A percentile compares a stretch with the other conserved stretches of the same genome.
phyloP scores from a whole-genome alignment of 2,113 vertebrate genomes.

The Elachura formosa region DNA sequence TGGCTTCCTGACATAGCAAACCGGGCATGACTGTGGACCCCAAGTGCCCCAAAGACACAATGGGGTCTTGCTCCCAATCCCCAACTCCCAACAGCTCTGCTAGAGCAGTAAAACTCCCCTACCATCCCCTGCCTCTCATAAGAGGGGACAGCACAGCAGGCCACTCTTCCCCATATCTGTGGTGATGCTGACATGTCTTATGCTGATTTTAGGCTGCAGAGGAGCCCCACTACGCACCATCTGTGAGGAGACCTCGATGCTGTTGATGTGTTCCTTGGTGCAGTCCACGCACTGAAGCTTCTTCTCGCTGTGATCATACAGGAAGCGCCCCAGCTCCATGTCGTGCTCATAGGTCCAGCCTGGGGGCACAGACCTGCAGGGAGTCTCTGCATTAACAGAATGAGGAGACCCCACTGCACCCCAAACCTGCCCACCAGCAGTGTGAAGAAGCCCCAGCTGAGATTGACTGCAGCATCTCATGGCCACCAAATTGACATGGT shows the following conservation, averaged over 20 bases:
- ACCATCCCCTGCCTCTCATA: fast-evolving
- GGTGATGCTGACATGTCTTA: fast-evolving
- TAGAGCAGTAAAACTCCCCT: not conserved
- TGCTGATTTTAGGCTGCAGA: not conserved
- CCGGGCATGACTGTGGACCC: not conserved
- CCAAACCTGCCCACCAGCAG: not conserved
- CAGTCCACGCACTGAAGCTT: conserved; percentile 81
- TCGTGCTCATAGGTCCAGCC: conserved; percentile 92
- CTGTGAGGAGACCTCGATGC: conserved; percentile 88
- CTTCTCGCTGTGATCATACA: conserved; percentile 85
- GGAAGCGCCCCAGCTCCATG: conserved; percentile 90
- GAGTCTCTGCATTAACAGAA: not conserved
- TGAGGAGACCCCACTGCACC: fast-evolving
- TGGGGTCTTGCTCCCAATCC: not conserved
- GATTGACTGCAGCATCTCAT: not conserved
- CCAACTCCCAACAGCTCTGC: not conserved
- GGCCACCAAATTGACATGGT: fast-evolving
- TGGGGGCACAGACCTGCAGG: conserved; percentile 79
- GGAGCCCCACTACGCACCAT: conserved; percentile 47
- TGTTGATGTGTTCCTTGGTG: conserved; percentile 87
- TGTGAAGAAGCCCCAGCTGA: not conserved
- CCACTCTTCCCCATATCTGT: not conserved
- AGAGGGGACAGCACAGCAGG: fast-evolving
- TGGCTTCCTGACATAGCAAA: not conserved
- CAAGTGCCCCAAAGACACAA: not conserved